These are phyloP conservation scores for Caenorhabditis inopinata DNA, from an alignment of 1,140 invertebrate species.

Conservation along the genomic window DNA sequence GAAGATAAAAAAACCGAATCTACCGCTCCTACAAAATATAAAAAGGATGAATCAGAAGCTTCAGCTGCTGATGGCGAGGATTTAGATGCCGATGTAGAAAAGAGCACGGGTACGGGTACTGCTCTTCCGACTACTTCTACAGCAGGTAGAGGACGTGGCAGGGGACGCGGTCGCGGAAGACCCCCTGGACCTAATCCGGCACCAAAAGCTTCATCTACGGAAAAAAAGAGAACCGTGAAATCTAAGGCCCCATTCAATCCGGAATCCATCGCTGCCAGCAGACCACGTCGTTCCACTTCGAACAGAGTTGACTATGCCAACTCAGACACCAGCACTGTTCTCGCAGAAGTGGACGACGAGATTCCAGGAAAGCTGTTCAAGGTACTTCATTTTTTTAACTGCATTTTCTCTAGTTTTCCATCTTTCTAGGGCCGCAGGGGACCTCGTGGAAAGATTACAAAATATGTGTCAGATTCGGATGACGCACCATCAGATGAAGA, in stretches of 20 bases:
- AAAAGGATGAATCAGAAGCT: slow-evolving; percentile 10
- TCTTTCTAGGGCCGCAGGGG: background rate
- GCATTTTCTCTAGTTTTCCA: background rate
- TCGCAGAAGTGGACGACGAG: slow-evolving; percentile 52
- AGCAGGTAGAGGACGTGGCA: background rate
- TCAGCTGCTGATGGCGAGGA: slow-evolving; percentile 38
- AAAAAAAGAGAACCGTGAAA: slow-evolving; percentile 6
- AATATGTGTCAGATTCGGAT: slow-evolving; percentile 32
- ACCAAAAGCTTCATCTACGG: slow-evolving; percentile 36
- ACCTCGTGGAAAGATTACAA: slow-evolving; percentile 15
- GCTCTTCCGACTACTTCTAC: background rate
- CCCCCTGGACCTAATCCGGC: slow-evolving; percentile 23
- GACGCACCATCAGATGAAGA: slow-evolving; percentile 36
- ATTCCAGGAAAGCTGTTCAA: slow-evolving; percentile 51
- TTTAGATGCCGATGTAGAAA: slow-evolving; percentile 38
- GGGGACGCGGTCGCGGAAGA: slow-evolving; percentile 44
- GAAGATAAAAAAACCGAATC: background rate
- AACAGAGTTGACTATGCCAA: slow-evolving; percentile 55
- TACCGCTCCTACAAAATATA: slow-evolving; percentile 14
- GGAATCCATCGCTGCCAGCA: slow-evolving; percentile 45
- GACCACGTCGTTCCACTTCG: slow-evolving; percentile 53
- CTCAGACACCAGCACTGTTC: slow-evolving; percentile 53
- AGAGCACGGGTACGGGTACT: background rate
- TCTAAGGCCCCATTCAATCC: background rate
- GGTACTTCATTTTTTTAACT: background rate